Conservation (phyloP, 2,113 vertebrate genomes). For the Melanocharis versteri region DNA sequence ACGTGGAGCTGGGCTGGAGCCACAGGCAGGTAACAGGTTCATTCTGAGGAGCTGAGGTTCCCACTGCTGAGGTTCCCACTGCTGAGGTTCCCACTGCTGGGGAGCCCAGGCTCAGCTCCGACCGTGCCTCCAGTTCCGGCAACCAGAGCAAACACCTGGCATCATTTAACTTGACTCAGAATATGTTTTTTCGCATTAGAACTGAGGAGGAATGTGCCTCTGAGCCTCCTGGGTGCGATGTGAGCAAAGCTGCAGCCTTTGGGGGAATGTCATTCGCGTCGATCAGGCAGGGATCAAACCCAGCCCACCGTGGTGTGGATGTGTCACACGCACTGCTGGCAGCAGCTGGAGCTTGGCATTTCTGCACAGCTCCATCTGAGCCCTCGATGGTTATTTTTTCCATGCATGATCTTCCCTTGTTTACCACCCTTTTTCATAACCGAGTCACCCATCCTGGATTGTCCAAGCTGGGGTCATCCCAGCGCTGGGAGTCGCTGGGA, state of each 20-base stretch:
- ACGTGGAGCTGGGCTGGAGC: background rate
- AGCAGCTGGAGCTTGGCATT: background rate
- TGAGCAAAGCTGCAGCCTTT: constrained; percentile 24
- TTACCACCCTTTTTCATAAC: background rate
- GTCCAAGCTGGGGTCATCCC: background rate
- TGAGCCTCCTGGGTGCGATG: background rate
- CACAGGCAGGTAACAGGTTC: background rate
- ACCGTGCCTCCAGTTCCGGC: background rate
- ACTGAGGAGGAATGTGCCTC: background rate
- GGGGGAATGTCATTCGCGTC: constrained; percentile 40
- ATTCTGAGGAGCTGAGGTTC: background rate
- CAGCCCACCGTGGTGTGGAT: background rate
- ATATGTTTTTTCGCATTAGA: background rate
- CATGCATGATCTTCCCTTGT: background rate
- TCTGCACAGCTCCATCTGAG: background rate
- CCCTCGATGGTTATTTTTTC: background rate
- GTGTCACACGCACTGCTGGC: constrained; percentile 23
- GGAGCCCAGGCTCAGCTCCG: background rate
- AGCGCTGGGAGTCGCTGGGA: background rate
- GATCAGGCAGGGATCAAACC: background rate
- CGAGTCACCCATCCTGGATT: background rate
- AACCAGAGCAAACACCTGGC: background rate
- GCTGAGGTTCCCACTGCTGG: background rate
- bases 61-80: no score
- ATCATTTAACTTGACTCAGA: constrained; percentile 9